These are phyloP conservation scores for Psephotus haematonotus DNA, from an alignment of 2,113 vertebrate genomes.

Conservation along the genomic window DNA sequence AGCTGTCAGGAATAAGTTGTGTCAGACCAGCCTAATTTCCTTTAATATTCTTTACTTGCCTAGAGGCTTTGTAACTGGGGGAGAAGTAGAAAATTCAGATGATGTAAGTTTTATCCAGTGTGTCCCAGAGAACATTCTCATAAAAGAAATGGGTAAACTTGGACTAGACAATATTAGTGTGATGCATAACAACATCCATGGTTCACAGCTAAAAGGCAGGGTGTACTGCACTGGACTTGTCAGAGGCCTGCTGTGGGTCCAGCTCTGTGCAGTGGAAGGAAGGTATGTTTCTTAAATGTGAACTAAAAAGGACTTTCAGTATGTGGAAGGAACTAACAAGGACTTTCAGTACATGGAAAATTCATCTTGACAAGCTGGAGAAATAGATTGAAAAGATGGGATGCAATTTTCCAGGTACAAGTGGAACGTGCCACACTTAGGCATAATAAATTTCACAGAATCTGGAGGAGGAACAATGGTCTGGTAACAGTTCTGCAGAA, in stretches of 20 bases:
- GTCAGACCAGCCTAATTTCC: not conserved
- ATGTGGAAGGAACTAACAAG: not conserved
- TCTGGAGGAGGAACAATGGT: not conserved
- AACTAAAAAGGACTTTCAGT: not conserved
- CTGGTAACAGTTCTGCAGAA: not conserved
- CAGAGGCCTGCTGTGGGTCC: not conserved
- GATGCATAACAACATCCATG: not conserved
- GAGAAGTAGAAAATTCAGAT: not conserved
- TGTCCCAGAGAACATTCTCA: not conserved
- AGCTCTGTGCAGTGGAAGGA: not conserved
- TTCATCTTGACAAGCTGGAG: not conserved
- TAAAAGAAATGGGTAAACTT: not conserved
- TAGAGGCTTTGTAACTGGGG: not conserved
- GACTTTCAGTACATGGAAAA: not conserved
- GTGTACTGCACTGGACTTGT: not conserved
- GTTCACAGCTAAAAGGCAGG: not conserved
- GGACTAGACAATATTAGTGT: not conserved
- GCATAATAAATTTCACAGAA: not conserved
- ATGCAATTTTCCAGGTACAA: not conserved
- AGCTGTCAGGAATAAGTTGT: not conserved
- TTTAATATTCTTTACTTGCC: not conserved
- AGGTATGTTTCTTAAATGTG: not conserved
- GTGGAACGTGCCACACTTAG: not conserved
- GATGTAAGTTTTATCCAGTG: not conserved
- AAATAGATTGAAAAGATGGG: not conserved